These are phyloP conservation scores for Scylla paramamosain DNA, from an alignment of 1,140 invertebrate genomes.

Conservation along the genomic window DNA sequence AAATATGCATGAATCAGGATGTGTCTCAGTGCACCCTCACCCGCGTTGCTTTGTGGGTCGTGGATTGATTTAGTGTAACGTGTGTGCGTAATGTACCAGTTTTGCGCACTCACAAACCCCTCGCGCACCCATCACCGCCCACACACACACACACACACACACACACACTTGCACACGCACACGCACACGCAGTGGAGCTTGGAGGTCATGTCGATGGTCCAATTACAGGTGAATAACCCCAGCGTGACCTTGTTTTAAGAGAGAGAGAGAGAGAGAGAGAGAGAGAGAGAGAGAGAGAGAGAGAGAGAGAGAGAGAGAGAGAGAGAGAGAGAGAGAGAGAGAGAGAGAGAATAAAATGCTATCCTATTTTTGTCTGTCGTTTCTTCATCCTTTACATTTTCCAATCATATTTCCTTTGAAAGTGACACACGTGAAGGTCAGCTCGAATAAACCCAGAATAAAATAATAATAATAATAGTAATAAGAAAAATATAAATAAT, in stretches of 20 bases:
- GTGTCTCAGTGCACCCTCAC: neutral
- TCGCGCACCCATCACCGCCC: neutral
- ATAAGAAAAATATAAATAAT: too few relatives aligned
- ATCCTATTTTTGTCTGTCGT: too few relatives aligned
- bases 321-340: too few relatives aligned
- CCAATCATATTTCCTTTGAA: too few relatives aligned
- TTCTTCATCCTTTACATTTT: too few relatives aligned
- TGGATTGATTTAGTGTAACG: neutral
- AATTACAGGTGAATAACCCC: constrained; percentile 22
- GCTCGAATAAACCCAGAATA: neutral
- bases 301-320: neutral
- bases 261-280: constrained; percentile 2
- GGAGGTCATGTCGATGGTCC: neutral
- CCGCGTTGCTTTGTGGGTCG: neutral
- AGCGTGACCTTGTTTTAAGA: neutral
- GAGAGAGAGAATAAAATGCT: too few relatives aligned
- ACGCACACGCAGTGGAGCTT: neutral
- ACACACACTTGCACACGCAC: neutral
- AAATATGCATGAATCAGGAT: neutral
- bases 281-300: constrained; percentile 20
- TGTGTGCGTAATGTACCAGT: neutral
- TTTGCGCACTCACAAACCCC: neutral
- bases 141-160: neutral
- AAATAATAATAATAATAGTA: too few relatives aligned
- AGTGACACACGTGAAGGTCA: neutral